A percentile compares a stretch with the other conserved stretches of the same genome.
phyloP scores from a whole-genome alignment of 1,140 invertebrate genomes.

The Dermatophagoides farinae region DNA sequence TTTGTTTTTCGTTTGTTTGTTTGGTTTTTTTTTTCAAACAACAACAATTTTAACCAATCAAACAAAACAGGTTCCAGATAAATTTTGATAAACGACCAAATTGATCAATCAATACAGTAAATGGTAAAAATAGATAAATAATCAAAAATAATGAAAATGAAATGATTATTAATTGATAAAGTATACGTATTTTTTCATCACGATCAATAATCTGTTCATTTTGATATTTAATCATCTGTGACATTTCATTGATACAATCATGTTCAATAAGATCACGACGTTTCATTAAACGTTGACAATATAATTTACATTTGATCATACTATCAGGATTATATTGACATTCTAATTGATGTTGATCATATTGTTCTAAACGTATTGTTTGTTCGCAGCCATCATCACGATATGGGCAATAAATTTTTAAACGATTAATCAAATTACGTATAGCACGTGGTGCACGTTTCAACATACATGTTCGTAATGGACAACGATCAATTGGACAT shows the following conservation, averaged over 20 bases:
- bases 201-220: neutral
- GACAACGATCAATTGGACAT: slow-evolving; percentile 5
- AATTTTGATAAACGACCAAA: no score
- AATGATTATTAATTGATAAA: neutral
- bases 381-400: neutral
- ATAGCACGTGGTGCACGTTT: neutral
- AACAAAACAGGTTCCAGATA: no score
- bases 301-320: neutral
- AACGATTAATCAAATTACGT: neutral
- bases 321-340: neutral
- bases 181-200: neutral
- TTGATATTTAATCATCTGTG: neutral
- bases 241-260: neutral
- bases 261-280: neutral
- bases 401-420: neutral
- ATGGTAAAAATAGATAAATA: no score
- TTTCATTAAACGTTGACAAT: slow-evolving; percentile 6
- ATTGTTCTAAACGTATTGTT: neutral
- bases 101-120: no score
- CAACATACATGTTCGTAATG: neutral
- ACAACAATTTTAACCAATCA: no score
- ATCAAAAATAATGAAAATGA: neutral
- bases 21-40: no score
- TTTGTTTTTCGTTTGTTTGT: no score
- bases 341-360: neutral